phyloP scores from a whole-genome alignment of 2,113 vertebrate genomes.

The Ia io region DNA sequence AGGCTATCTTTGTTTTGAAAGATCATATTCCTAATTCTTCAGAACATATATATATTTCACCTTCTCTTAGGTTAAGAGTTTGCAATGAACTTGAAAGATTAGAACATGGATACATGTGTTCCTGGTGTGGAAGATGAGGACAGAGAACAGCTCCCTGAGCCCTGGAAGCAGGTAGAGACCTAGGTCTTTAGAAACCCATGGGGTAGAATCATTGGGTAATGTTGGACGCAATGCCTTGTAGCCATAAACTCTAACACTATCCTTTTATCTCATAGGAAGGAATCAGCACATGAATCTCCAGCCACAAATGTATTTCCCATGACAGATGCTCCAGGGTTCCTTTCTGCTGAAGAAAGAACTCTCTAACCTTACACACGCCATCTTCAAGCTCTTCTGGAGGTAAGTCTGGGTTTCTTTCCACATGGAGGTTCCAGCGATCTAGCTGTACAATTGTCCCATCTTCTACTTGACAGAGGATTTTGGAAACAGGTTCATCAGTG shows the following conservation, averaged over 20 bases:
- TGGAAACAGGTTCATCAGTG: slow-evolving; percentile 88
- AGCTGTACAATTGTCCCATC: slow-evolving; percentile 88
- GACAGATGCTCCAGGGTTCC: not conserved
- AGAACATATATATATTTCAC: not conserved
- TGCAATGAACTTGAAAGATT: not conserved
- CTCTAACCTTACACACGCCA: slow-evolving; percentile 86
- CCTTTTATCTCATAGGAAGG: not conserved
- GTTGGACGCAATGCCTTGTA: not conserved
- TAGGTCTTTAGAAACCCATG: not conserved
- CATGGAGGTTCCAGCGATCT: slow-evolving; percentile 90
- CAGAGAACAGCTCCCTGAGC: not conserved
- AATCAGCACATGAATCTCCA: not conserved
- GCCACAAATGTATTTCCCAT: not conserved
- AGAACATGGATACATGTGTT: not conserved
- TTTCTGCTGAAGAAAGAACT: not conserved
- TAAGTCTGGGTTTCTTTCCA: slow-evolving; percentile 87
- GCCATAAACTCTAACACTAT: not conserved
- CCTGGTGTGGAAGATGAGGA: not conserved
- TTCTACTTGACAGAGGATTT: slow-evolving; percentile 89
- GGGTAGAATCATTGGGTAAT: too few relatives aligned
- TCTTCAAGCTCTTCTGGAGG: slow-evolving; percentile 87
- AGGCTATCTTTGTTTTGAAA: not conserved
- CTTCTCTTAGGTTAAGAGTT: not conserved
- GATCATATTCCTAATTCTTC: not conserved
- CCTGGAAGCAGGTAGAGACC: not conserved